Base-by-base conservation (phyloP, 2,888 invertebrate species). In the Ferdinandea cuprea region DNA sequence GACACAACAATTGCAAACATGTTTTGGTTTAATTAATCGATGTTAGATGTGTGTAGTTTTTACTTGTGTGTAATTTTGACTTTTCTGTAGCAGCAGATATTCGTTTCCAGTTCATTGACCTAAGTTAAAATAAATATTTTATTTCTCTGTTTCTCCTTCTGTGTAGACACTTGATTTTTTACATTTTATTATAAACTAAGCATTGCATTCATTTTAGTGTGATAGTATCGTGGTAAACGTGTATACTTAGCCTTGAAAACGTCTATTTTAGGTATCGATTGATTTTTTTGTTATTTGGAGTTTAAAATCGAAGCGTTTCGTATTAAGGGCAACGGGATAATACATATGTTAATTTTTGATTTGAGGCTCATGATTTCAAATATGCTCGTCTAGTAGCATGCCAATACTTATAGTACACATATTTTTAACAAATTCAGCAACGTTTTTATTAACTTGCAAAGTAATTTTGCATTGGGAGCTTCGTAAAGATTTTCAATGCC, bases 41-140 rank as follows among this genome's bases (percentile, higher is more conserved):
- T 79, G 73, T 79, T 79, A 73, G 66, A 59, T 59, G 19, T 59
- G 28, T 71, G 59, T 71, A 59, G 50, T 37, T 35, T 15, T 65
- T 65, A 19, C 9, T 44, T 44, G 8, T 21, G 11, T 61, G 0
- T 32, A n/a, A 30, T 30, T n/a, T n/a, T 7, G 37, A 25, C 15
- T 42, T 59, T 13, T 21, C n/a, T n/a, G 21, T 35, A 54, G 35
- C 8, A 11, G 11, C 40, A 17, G 17, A 4, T 42, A n/a, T 58
- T 40, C 5, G 11, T 59, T 42, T n/a, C 8, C 17, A 44, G 28
- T 32, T 44, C 15, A 17, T 19, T 30, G 4, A 44, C n/a, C 9
- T 30, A 21, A 17, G n/a, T 13, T 21, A 35, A 19, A 13, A 21
- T 21, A 6, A 30, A n/a, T 13, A n/a, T 56, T 17, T 28, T 7